A percentile compares a stretch with the other conserved stretches of the same genome.
Conservation (phyloP, 2,888 invertebrate genomes). For the Platycnemis pennipes region DNA sequence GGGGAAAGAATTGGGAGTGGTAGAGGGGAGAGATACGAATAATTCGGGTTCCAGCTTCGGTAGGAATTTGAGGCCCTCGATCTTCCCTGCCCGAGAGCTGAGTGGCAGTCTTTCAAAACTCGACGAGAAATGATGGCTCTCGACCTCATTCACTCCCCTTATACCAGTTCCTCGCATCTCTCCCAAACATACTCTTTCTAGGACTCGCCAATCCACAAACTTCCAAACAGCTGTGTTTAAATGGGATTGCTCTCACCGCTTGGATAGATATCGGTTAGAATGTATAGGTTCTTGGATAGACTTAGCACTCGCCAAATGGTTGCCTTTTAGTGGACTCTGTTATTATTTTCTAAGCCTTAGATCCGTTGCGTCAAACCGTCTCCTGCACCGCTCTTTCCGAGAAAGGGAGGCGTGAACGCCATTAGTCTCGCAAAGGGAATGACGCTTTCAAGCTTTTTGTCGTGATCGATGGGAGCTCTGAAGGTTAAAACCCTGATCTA, state of each 20-base stretch:
- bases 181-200: not conserved
- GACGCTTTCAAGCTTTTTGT: not conserved
- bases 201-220: not conserved
- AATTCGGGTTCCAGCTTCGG: not conserved
- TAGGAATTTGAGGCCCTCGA: conserved; percentile 2
- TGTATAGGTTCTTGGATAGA: not conserved
- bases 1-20: not conserved
- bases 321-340: not conserved
- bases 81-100: not conserved
- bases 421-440: not conserved
- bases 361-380: not conserved
- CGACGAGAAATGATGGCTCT: conserved; percentile 43
- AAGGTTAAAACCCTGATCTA: not conserved
- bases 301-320: not conserved
- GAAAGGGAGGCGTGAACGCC: not conserved
- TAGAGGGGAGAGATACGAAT: not conserved
- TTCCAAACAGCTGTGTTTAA: not conserved
- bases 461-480: not conserved
- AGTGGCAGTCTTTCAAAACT: conserved; percentile 32
- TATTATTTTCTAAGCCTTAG: not conserved
- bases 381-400: not conserved
- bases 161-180: not conserved
- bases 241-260: not conserved
- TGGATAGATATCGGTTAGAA: not conserved
- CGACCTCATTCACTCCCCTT: conserved; percentile 48